Evolutionary conservation across 2,888 invertebrate species (phyloP).

Genomic region (Brenthis ino): DNA sequence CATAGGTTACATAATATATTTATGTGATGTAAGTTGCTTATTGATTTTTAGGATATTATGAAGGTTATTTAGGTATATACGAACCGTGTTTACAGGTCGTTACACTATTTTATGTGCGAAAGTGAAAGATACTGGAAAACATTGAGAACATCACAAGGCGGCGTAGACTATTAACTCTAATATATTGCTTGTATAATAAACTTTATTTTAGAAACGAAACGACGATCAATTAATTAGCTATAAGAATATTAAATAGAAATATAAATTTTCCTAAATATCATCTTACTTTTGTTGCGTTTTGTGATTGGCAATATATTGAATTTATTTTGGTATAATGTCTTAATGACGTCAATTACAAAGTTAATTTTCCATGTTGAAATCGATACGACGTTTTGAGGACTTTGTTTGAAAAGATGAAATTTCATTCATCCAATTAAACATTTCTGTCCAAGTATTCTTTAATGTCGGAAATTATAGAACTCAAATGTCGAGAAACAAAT

Average conservation of each 20-base stretch:
- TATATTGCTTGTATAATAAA: conserved; percentile 28
- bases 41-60: conserved; percentile 6
- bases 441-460: too few species aligned
- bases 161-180: conserved; percentile 26
- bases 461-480: too few species aligned
- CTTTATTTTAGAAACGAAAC: conserved; percentile 22
- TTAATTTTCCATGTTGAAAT: too few species aligned
- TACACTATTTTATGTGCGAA: conserved; percentile 33
- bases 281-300: too few species aligned
- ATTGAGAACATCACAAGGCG: conserved; percentile 27
- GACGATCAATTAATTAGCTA: background rate
- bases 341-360: too few species aligned
- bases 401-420: too few species aligned
- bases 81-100: conserved; percentile 26
- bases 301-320: too few species aligned
- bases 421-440: too few species aligned
- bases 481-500: background rate
- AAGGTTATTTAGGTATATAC: conserved; percentile 17
- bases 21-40: background rate
- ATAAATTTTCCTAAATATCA: background rate
- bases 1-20: too few species aligned
- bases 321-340: too few species aligned
- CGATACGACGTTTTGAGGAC: too few species aligned
- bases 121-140: conserved; percentile 33
- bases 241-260: background rate